Evolutionary conservation across 1,140 invertebrate species (phyloP).

Genomic region (Odontomachus brunneus): DNA sequence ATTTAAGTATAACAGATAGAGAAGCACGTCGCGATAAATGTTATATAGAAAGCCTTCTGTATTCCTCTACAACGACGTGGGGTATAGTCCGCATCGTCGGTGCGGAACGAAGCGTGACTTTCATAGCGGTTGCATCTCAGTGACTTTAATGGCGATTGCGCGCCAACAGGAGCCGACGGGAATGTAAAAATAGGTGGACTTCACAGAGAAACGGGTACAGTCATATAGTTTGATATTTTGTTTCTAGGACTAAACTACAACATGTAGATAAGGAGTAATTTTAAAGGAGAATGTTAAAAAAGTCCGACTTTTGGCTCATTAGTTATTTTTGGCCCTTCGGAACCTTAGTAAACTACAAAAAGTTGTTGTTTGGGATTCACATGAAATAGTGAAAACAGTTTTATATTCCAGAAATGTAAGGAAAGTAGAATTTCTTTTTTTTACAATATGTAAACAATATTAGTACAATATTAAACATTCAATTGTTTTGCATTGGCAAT

Average conservation of each 20-base stretch:
- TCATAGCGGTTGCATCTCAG: conserved; percentile 56
- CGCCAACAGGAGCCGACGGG: conserved; percentile 30
- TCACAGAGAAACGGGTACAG: conserved; percentile 49
- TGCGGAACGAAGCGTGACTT: conserved; percentile 59
- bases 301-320: too few species aligned
- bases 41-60: conserved; percentile 26
- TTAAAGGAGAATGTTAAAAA: too few species aligned
- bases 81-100: conserved; percentile 40
- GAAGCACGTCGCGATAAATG: conserved; percentile 34
- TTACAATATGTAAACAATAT: too few species aligned
- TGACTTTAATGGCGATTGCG: conserved; percentile 49
- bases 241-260: not conserved
- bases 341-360: too few species aligned
- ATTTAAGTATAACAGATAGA: conserved; percentile 9
- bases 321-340: too few species aligned
- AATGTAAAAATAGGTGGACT: conserved; percentile 33
- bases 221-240: conserved; percentile 39
- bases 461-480: too few species aligned
- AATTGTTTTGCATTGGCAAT: too few species aligned
- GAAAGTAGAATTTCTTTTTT: too few species aligned
- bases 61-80: conserved; percentile 2
- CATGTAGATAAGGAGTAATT: not conserved
- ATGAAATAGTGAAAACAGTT: too few species aligned
- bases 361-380: too few species aligned
- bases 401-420: too few species aligned